Evolutionary conservation across 1,140 invertebrate species (phyloP).

Genomic region (Anthonomus grandis): DNA sequence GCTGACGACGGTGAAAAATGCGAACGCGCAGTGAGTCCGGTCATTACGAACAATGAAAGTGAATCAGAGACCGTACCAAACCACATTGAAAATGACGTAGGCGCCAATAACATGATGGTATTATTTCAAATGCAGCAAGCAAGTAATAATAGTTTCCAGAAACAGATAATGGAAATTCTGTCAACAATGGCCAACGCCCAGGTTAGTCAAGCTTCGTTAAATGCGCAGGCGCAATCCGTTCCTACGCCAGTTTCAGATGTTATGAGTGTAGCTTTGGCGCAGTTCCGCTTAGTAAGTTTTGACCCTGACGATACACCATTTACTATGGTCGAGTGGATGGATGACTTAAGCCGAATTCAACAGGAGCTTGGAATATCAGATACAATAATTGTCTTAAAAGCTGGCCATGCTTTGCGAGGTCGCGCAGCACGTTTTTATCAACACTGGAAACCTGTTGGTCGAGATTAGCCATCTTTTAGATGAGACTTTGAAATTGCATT

Average conservation of each 20-base stretch:
- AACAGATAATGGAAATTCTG: conserved; percentile 6
- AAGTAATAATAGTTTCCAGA: conserved; percentile 6
- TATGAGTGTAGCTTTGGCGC: too few species aligned
- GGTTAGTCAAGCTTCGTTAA: not conserved
- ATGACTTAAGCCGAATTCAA: conserved; percentile 10
- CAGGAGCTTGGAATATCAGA: conserved; percentile 11
- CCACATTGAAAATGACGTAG: not conserved
- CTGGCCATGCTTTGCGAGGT: conserved; percentile 9
- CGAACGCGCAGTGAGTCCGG: conserved; percentile 1
- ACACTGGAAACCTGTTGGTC: conserved; percentile 8
- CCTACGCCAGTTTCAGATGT: not conserved
- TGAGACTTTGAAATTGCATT: conserved; percentile 10
- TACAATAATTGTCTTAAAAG: conserved; percentile 9
- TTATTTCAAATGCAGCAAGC: conserved; percentile 7
- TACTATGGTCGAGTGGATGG: too few species aligned
- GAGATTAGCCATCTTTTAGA: conserved; percentile 8
- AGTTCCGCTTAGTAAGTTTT: too few species aligned
- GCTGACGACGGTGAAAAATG: conserved; percentile 3
- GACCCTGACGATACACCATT: too few species aligned
- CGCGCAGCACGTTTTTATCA: too few species aligned
- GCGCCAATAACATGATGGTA: not conserved
- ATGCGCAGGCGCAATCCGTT: not conserved
- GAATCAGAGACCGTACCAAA: not conserved
- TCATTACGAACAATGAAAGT: not conserved
- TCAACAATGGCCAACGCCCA: conserved; percentile 11